Conservation (phyloP, 1,140 invertebrate genomes). For the Spodoptera litura region DNA sequence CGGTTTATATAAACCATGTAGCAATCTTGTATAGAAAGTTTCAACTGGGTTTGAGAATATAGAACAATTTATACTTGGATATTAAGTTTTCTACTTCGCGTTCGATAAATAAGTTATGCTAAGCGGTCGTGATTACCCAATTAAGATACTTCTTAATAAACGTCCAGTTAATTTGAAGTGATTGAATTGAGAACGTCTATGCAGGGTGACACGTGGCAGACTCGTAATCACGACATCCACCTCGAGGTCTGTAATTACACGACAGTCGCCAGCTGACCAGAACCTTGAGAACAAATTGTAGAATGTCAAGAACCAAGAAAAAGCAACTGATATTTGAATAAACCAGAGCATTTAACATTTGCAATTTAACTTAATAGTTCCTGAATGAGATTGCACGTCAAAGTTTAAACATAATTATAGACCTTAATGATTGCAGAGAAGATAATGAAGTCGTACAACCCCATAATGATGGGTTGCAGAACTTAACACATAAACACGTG, state of each 20-base stretch:
- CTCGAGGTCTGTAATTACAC: conserved; percentile 34
- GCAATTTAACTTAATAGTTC: conserved; percentile 4
- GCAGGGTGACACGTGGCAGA: conserved; percentile 24
- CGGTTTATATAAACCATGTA: background rate
- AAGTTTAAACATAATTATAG: conserved; percentile 25
- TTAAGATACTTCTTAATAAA: conserved; percentile 1
- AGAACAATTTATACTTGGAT: no score
- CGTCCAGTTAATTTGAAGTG: conserved; percentile 36
- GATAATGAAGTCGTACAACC: conserved; percentile 23
- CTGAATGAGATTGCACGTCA: conserved; percentile 8
- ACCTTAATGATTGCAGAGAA: conserved; percentile 11
- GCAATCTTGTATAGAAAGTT: background rate
- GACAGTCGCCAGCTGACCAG: background rate
- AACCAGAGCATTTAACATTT: background rate
- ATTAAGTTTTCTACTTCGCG: no score
- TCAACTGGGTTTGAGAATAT: background rate
- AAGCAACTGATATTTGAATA: background rate
- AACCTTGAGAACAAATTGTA: conserved; percentile 29
- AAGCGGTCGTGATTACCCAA: background rate
- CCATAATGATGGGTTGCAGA: conserved; percentile 24
- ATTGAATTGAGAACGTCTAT: conserved; percentile 34
- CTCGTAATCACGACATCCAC: conserved; percentile 31
- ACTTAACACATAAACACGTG: conserved; percentile 33
- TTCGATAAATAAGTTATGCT: no score
- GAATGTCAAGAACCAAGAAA: conserved; percentile 11